Evolutionary conservation across 2,888 invertebrate species (phyloP).

Genomic region (Gastracanthus pulcherrimus): DNA sequence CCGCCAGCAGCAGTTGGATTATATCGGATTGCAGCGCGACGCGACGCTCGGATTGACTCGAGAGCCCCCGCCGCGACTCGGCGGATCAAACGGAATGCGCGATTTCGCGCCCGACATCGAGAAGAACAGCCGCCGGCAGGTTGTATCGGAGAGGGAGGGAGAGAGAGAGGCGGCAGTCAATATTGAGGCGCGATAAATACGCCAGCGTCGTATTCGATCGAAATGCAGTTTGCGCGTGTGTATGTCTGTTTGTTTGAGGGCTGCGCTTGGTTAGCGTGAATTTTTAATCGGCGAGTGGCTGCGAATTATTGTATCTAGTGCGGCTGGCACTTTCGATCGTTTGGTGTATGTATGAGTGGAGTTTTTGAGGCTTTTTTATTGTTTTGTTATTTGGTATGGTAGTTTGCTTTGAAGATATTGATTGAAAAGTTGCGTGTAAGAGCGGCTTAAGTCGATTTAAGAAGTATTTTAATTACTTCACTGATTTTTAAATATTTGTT

Average conservation of each 20-base stretch:
- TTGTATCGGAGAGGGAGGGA: too few species aligned
- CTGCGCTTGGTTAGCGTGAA: not conserved
- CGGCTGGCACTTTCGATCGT: not conserved
- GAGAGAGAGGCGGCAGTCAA: constrained; percentile 49
- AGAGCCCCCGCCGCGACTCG: constrained; percentile 19
- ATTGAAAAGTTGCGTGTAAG: too few species aligned
- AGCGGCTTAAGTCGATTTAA: too few species aligned
- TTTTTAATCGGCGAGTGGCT: constrained; percentile 1
- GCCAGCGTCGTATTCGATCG: not conserved
- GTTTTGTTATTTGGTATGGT: too few species aligned
- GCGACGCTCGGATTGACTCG: constrained; percentile 15
- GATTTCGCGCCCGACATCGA: constrained; percentile 62
- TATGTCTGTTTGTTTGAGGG: too few species aligned
- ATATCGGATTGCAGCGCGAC: constrained; percentile 1
- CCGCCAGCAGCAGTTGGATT: not conserved
- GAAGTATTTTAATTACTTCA: too few species aligned
- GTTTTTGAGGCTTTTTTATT: too few species aligned
- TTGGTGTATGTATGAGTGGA: too few species aligned
- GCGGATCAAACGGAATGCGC: constrained; percentile 66
- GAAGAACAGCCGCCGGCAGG: too few species aligned
- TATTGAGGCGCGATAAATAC: constrained; percentile 64
- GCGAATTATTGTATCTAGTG: not conserved
- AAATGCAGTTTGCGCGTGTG: not conserved
- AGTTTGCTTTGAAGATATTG: too few species aligned
- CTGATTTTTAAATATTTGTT: too few species aligned